Evolutionary conservation across 2,888 invertebrate genomes (phyloP).

Genomic region (Drosophila hamatofila): DNA sequence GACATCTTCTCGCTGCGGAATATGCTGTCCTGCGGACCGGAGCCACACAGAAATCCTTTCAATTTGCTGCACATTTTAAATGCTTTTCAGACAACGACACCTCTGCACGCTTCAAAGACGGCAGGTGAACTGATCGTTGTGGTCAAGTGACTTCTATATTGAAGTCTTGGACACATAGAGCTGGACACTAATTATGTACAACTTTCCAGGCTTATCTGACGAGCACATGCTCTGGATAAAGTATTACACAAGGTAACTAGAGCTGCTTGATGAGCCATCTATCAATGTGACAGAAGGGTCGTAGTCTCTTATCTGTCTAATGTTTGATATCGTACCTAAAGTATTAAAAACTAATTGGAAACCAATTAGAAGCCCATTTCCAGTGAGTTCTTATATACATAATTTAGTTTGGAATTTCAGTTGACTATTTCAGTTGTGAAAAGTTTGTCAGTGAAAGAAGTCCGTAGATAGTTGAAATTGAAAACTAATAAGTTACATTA

Average conservation of each 20-base stretch:
- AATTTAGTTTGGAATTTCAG: slow-evolving; percentile 5
- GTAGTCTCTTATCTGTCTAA: slow-evolving; percentile 47
- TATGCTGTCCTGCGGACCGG: slow-evolving; percentile 87
- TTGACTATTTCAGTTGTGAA: slow-evolving; percentile 27
- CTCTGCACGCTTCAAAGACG: slow-evolving; percentile 40
- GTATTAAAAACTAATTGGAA: slow-evolving; percentile 71
- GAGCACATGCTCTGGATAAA: slow-evolving; percentile 59
- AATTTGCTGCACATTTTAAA: slow-evolving; percentile 37
- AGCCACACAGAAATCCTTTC: slow-evolving; percentile 52
- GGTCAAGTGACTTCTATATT: slow-evolving; percentile 65
- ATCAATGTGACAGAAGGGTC: slow-evolving; percentile 62
- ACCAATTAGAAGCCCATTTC: slow-evolving; percentile 49
- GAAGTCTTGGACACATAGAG: slow-evolving; percentile 36
- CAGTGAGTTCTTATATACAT: slow-evolving; percentile 2
- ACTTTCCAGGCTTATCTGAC: slow-evolving; percentile 63
- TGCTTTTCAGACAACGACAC: slow-evolving; percentile 27
- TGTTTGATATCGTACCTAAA: slow-evolving; percentile 5
- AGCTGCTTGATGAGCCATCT: slow-evolving; percentile 43
- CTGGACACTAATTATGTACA: slow-evolving; percentile 32
- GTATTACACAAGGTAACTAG: slow-evolving; percentile 23
- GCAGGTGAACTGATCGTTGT: slow-evolving; percentile 64
- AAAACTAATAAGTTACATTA: neutral
- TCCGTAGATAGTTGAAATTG: neutral
- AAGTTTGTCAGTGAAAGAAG: slow-evolving; percentile 22
- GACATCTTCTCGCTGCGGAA: slow-evolving; percentile 96